phyloP scores from a whole-genome alignment of 2,113 vertebrate genomes.

The Marmota flaviventris region DNA sequence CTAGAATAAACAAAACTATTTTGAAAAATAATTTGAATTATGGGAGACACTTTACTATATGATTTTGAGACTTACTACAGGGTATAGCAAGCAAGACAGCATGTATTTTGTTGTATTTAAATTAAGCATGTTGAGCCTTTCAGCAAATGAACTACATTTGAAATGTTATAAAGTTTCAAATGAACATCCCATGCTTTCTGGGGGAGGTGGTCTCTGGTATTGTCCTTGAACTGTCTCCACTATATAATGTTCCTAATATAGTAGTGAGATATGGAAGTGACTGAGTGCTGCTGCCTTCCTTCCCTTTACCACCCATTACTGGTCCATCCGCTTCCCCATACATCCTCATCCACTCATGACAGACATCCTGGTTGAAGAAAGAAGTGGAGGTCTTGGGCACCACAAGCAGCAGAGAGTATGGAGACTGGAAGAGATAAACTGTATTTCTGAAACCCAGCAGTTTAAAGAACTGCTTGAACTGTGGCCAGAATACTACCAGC shows the following conservation, averaged over 20 bases:
- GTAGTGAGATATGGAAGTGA: not conserved
- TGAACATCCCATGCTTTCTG: too few relatives aligned
- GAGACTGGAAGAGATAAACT: not conserved
- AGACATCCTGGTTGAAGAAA: not conserved
- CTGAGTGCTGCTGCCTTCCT: not conserved
- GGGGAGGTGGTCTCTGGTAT: not conserved
- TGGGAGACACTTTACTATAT: not conserved
- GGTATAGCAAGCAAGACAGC: not conserved
- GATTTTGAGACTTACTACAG: not conserved
- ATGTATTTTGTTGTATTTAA: not conserved
- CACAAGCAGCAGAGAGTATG: not conserved
- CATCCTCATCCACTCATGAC: fast-evolving
- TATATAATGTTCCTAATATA: not conserved
- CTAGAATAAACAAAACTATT: not conserved
- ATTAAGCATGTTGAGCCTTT: not conserved
- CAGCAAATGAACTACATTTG: too few relatives aligned
- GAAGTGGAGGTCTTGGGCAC: not conserved
- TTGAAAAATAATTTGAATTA: not conserved
- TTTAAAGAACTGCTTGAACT: not conserved
- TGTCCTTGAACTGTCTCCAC: not conserved
- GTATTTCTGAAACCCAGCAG: not conserved
- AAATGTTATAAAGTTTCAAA: too few relatives aligned
- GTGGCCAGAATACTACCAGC: not conserved
- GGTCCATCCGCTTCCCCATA: not conserved
- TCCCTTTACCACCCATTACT: not conserved